Evolutionary conservation across 2,113 vertebrate genomes (phyloP), one percentile per base, ranked within the genome.

Genomic region (Myrmophylax atrothorax): DNA sequence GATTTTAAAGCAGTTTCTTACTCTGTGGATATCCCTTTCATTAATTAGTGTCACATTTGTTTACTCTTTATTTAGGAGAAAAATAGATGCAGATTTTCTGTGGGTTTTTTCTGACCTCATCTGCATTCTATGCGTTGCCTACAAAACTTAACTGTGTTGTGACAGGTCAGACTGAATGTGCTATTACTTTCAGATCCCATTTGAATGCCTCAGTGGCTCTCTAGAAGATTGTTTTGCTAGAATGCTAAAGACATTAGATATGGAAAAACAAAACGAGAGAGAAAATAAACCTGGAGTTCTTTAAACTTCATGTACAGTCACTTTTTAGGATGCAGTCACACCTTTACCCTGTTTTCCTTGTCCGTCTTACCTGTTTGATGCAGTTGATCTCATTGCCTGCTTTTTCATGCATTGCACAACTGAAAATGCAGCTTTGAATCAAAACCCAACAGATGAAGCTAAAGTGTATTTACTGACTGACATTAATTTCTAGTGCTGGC

Each of bases 401-500:
- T 89, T 90, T 84, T 67, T 78, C 64, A 58, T 82, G 80, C 49
- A 15, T 38, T 92, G 38, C 60, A 28, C 60, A 75, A 33, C 5
- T 89, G 66, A 95, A 92, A 90, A 79, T 49, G 62, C 47, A 84
- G 33, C 68, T 94, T 86, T 87, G 69, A 88, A 75, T 29, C 56
- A 58, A 89, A 86, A 42, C 44, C 18, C 59, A 18, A 26, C 60
- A 75, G 56, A 42, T 76, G 23, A 89, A 91, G 12, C 89, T 97
- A 77, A 98, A 52, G 64, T 53, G 26, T 86, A 6, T 83, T 87
- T 90, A 93, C 87, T 94, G 73, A 53, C 79, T 95, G 95, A 75
- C 59, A 64, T 95, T 91, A 78, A 80, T 96, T 97, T 95, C 23
- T 93, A 99, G 99, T 98, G 97, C 98, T 99, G 91, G 97, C 98